Evolutionary conservation across 1,140 invertebrate species (phyloP), one percentile per base, ranked within the genome.

Genomic region (Protaetia brevitarsis): DNA sequence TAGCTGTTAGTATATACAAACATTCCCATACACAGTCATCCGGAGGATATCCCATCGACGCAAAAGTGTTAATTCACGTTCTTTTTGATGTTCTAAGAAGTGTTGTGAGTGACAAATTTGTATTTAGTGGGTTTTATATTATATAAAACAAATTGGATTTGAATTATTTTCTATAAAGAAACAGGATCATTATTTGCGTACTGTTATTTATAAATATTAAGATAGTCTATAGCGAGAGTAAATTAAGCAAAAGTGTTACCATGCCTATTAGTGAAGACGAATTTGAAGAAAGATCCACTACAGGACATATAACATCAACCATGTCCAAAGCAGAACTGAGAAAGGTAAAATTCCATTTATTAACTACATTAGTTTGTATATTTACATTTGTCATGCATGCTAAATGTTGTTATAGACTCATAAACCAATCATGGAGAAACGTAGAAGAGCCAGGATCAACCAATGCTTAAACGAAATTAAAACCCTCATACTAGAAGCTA

Each of bases 401-500:
- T 13, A 5, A 8, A 3, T 3, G 26, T 51, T 51, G 11, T 64
- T 56, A 51, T 65, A 95, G 93, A 94, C 89, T 68, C 95, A 95
- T 75, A 97, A 97, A 78, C 95, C 95, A 11, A 92, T 97, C 67
- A 96, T 97, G 94, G 95, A 97, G 78, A 97, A 96, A 81, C 85
- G 91, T 73, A 83, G 96, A 70, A 83, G 96, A 66, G 95, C 94
- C 23, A 85, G 96, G 71, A 98, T 98, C 75, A 98, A 98, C 81
- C 89, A 94, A 70, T 96, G 93, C 75, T 83, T 98, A 29, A 92
- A 94, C 68, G 93, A 97, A 76, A 83, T 98, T 31, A 97, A 97
- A 80, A 87, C 87, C 27, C 83, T 96, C 0, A 94, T 96, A 65
- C 81, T 96, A 66, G 92, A 96, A 76, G 92, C 92, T 2, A 88